Percentiles rank a stretch among this genome's conserved stretches.
Conservation (phyloP, 2,888 invertebrate genomes). For the Deilephila elpenor region DNA sequence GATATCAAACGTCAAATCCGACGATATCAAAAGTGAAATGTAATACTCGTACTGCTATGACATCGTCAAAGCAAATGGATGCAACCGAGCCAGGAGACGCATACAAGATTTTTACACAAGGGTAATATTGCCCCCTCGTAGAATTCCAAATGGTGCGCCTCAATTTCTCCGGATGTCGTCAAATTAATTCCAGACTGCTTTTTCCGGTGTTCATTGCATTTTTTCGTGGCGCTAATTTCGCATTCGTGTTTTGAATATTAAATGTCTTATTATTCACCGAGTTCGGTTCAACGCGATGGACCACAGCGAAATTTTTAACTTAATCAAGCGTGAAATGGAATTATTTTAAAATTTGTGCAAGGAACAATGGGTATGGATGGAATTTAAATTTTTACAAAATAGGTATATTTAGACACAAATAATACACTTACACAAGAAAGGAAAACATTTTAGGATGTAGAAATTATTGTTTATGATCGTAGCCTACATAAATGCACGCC, state of each 20-base stretch:
- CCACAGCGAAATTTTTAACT: conserved; percentile 8
- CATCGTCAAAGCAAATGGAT: too few relatives aligned
- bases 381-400: neutral
- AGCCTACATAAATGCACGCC: too few relatives aligned
- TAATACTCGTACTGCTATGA: too few relatives aligned
- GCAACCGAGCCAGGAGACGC: too few relatives aligned
- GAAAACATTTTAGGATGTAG: too few relatives aligned
- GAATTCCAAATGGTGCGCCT: neutral
- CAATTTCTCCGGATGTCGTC: conserved; percentile 14
- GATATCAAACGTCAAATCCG: too few relatives aligned
- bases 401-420: neutral
- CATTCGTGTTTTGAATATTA: conserved; percentile 25
- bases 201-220: conserved; percentile 28
- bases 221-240: conserved; percentile 28
- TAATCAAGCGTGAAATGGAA: conserved; percentile 4
- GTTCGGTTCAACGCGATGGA: neutral
- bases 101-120: too few relatives aligned
- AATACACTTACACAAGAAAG: neutral
- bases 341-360: neutral
- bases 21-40: too few relatives aligned
- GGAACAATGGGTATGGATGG: neutral
- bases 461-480: too few relatives aligned
- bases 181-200: conserved; percentile 31
- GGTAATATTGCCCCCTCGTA: neutral
- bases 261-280: conserved; percentile 10